These are phyloP conservation scores for Amniataba percoides DNA, from an alignment of 2,797 vertebrate species.

Conservation along the genomic window DNA sequence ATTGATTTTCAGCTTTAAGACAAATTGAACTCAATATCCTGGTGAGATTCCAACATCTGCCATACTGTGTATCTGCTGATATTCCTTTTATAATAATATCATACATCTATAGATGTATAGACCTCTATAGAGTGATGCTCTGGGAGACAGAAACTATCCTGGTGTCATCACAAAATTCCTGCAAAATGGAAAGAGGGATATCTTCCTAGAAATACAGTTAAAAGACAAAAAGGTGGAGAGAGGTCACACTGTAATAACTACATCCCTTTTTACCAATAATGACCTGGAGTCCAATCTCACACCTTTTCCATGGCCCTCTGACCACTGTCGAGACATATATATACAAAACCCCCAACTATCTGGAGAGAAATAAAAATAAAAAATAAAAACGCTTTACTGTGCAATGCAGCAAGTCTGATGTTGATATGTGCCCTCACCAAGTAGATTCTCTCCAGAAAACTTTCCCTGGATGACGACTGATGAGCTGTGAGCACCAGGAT, in stretches of 20 bases:
- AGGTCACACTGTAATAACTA: too few relatives aligned
- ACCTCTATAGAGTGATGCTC: background rate
- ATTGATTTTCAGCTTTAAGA: background rate
- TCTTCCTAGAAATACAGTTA: too few relatives aligned
- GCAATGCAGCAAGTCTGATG: background rate
- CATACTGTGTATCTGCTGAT: background rate
- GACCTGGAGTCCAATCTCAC: background rate
- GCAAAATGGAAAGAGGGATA: background rate
- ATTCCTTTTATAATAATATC: background rate
- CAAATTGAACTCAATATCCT: background rate
- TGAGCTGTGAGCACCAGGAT: slow-evolving; percentile 70
- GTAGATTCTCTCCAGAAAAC: slow-evolving; percentile 52
- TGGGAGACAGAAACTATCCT: background rate
- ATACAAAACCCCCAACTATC: too few relatives aligned
- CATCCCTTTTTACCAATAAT: background rate
- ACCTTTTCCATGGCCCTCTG: background rate
- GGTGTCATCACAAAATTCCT: background rate
- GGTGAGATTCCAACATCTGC: background rate
- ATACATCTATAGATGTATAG: too few relatives aligned
- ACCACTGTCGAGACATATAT: too few relatives aligned
- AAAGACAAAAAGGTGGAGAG: background rate
- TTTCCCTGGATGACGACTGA: slow-evolving; percentile 5
- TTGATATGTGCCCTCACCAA: slow-evolving; percentile 64
- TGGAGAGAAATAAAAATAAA: background rate
- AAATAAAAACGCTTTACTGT: too few relatives aligned